A percentile compares a stretch with the other conserved stretches of the same genome.
These are phyloP conservation scores for Apostichopus parvimensis DNA, from an alignment of 35 echinoderm and acorn worm species.

Conservation along the genomic window DNA sequence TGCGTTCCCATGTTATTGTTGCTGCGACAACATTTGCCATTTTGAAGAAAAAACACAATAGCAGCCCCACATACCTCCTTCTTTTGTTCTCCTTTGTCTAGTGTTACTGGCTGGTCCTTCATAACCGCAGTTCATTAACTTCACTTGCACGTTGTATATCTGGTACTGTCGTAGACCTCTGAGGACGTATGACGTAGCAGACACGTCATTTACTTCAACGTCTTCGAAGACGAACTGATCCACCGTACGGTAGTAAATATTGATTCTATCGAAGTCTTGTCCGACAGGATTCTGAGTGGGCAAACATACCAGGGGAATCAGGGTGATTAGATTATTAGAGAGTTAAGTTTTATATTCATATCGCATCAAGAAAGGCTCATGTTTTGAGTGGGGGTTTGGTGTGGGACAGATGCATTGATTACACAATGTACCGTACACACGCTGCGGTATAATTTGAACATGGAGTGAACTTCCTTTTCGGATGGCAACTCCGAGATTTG, in stretches of 20 bases:
- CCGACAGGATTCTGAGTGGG: background rate
- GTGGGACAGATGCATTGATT: too few relatives aligned
- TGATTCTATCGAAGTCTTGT: conserved; percentile 7
- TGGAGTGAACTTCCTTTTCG: too few relatives aligned
- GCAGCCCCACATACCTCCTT: conserved; percentile 52
- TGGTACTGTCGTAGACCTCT: conserved; percentile 22
- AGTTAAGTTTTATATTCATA: too few relatives aligned
- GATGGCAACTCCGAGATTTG: too few relatives aligned
- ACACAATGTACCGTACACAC: too few relatives aligned
- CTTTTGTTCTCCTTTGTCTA: conserved; percentile 1
- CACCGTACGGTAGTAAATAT: conserved; percentile 7
- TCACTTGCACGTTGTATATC: conserved; percentile 35
- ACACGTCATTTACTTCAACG: background rate
- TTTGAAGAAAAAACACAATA: too few relatives aligned
- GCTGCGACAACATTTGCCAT: too few relatives aligned
- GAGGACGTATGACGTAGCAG: conserved; percentile 6
- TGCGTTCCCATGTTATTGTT: too few relatives aligned
- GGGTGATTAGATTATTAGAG: too few relatives aligned
- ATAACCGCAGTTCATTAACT: conserved; percentile 50
- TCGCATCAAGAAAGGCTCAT: too few relatives aligned
- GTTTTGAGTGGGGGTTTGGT: too few relatives aligned
- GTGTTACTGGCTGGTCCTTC: conserved; percentile 12
- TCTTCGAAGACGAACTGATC: background rate
- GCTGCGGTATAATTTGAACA: too few relatives aligned
- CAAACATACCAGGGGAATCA: background rate